Evolutionary conservation across 1,140 invertebrate genomes (phyloP).

Genomic region (Kradibia gibbosae): DNA sequence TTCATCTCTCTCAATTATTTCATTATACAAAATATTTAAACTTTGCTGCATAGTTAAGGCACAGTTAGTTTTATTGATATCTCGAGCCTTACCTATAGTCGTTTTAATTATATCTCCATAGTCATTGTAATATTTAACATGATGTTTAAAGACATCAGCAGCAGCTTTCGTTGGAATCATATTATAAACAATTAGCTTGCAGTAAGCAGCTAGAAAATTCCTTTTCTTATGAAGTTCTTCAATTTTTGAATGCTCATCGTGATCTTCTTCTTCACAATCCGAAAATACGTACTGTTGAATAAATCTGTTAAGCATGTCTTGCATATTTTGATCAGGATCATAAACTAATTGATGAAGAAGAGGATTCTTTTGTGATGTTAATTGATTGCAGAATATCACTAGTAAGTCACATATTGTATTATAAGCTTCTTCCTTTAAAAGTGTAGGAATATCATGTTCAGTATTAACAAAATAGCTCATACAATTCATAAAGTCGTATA

Average conservation of each 20-base stretch:
- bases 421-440: slow-evolving; percentile 81
- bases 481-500: slow-evolving; percentile 82
- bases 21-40: slow-evolving; percentile 87
- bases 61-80: slow-evolving; percentile 98
- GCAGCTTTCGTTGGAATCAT: slow-evolving; percentile 93
- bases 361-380: slow-evolving; percentile 76
- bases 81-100: slow-evolving; percentile 94
- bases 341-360: slow-evolving; percentile 84
- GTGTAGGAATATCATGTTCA: slow-evolving; percentile 56
- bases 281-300: slow-evolving; percentile 95
- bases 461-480: slow-evolving; percentile 77
- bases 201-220: slow-evolving; percentile 96
- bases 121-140: slow-evolving; percentile 98
- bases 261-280: slow-evolving; percentile 87
- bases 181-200: slow-evolving; percentile 98
- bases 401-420: slow-evolving; percentile 95
- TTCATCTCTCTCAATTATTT: slow-evolving; percentile 78
- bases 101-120: slow-evolving; percentile 99
- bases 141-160: slow-evolving; percentile 97
- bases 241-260: slow-evolving; percentile 95
- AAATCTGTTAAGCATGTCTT: slow-evolving; percentile 90
- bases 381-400: slow-evolving; percentile 94
- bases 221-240: slow-evolving; percentile 96
- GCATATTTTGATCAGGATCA: slow-evolving; percentile 85
- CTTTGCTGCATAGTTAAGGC: slow-evolving; percentile 95